These are phyloP conservation scores for Dichetophora obliterata DNA, from an alignment of 2,888 invertebrate genomes.

Conservation along the genomic window DNA sequence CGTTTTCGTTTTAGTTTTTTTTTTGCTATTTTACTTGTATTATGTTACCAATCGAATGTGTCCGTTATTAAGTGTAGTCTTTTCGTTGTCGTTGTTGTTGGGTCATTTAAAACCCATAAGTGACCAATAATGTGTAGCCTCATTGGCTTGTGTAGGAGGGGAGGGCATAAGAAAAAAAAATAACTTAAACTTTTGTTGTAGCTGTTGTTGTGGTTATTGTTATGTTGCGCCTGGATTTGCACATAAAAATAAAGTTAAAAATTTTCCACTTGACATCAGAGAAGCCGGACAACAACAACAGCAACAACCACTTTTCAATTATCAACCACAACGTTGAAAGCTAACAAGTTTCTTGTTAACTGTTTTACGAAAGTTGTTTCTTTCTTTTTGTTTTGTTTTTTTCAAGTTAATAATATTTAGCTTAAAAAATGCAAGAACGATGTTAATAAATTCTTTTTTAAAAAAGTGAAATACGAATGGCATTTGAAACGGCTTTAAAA, in stretches of 20 bases:
- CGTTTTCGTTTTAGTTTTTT: constrained; percentile 11
- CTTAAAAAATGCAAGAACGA: background rate
- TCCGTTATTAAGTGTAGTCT: constrained; percentile 20
- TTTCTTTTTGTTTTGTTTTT: too few relatives aligned
- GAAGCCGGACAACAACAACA: constrained; percentile 52
- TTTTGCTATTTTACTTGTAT: constrained; percentile 10
- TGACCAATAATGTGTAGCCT: constrained; percentile 29
- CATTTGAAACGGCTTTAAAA: too few relatives aligned
- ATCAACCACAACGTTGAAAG: constrained; percentile 28
- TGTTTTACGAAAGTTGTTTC: background rate
- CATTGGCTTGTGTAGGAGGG: background rate
- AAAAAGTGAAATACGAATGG: too few relatives aligned
- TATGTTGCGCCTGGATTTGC: constrained; percentile 46
- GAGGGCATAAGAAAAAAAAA: background rate
- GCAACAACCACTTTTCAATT: constrained; percentile 22
- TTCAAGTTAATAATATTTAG: background rate
- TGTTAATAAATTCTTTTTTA: background rate
- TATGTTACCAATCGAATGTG: constrained; percentile 29
- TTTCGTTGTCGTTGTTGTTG: background rate
- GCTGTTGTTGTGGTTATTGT: constrained; percentile 32
- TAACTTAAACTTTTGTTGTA: background rate
- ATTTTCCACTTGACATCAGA: constrained; percentile 60
- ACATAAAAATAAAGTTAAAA: constrained; percentile 39
- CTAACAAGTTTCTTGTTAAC: constrained; percentile 32
- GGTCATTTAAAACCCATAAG: constrained; percentile 37